Evolutionary conservation across 2,888 invertebrate genomes (phyloP).

Genomic region (Hypolimnas misippus): DNA sequence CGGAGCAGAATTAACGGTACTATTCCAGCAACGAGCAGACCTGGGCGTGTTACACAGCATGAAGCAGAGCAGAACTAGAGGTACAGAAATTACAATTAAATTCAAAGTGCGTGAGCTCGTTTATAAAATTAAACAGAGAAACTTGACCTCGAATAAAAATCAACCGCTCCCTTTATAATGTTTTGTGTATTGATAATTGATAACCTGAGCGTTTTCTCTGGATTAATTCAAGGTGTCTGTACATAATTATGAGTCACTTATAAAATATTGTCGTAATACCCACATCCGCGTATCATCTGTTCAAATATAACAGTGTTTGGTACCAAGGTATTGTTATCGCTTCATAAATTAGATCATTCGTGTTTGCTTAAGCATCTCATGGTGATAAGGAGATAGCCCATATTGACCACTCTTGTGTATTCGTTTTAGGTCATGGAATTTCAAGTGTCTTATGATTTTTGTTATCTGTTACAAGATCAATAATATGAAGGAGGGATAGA

Average conservation of each 20-base stretch:
- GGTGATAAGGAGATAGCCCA: conserved; percentile 35
- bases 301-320: conserved; percentile 49
- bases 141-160: not conserved
- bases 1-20: too few species aligned
- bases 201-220: not conserved
- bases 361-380: conserved; percentile 35
- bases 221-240: not conserved
- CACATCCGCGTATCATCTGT: conserved; percentile 62
- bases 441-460: not conserved
- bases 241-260: not conserved
- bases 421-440: conserved; percentile 4
- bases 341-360: conserved; percentile 41
- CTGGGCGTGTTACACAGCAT: too few species aligned
- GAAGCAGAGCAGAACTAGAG: too few species aligned
- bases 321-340: conserved; percentile 32
- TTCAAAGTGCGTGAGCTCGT: too few species aligned
- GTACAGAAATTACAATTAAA: too few species aligned
- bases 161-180: not conserved
- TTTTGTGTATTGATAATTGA: not conserved
- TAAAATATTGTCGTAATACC: conserved; percentile 2
- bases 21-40: too few species aligned
- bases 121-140: not conserved
- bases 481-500: not conserved
- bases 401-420: conserved; percentile 12
- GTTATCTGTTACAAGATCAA: not conserved